Evolutionary conservation across 2,797 vertebrate species (phyloP).

Genomic region (Lophotriccus pileatus): DNA sequence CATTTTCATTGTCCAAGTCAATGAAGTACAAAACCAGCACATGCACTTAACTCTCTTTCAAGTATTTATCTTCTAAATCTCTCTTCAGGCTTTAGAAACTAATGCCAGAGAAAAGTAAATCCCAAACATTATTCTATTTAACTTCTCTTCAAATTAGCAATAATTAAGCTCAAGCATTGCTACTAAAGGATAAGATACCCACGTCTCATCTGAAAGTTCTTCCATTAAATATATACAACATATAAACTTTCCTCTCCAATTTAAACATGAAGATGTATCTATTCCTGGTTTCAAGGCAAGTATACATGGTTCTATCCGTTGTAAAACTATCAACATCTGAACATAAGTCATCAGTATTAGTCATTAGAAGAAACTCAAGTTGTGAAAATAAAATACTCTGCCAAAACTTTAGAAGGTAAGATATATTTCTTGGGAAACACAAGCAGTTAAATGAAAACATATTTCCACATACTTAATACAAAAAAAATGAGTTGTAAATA

Average conservation of each 20-base stretch:
- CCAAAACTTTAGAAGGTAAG: not conserved
- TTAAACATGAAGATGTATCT: not conserved
- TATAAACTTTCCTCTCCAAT: not conserved
- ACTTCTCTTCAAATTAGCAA: not conserved
- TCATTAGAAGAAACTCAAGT: not conserved
- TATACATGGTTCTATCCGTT: not conserved
- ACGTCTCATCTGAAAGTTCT: not conserved
- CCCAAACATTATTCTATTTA: not conserved
- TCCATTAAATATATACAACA: not conserved
- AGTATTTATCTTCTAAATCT: not conserved
- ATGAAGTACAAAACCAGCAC: not conserved
- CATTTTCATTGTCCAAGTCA: not conserved
- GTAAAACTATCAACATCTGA: not conserved
- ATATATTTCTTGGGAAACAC: not conserved
- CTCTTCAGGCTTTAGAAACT: not conserved
- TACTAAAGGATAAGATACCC: not conserved
- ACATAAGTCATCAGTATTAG: not conserved
- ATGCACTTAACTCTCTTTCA: not conserved
- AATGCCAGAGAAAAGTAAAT: not conserved
- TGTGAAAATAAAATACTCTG: not conserved
- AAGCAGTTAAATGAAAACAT: conserved; percentile 10
- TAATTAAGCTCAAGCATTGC: not conserved
- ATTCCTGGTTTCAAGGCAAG: not conserved
- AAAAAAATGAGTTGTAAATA: not conserved
- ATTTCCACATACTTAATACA: not conserved